These are phyloP conservation scores for Heliconius eleuchia DNA, from an alignment of 1,140 invertebrate genomes.

Conservation along the genomic window DNA sequence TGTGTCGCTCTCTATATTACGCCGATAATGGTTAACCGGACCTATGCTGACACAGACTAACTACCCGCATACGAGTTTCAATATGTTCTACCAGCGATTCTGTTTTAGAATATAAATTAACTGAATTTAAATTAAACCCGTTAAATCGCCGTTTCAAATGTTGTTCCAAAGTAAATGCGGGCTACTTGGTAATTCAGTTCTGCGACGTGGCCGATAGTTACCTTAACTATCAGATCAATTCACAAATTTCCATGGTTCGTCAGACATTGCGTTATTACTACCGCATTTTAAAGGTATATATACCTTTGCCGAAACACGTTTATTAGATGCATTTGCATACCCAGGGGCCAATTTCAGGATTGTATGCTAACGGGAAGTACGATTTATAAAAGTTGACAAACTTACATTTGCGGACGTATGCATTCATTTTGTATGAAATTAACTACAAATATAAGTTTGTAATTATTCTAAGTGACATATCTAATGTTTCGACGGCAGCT, in stretches of 20 bases:
- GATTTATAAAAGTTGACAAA: too few species aligned
- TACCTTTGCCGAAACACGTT: background rate
- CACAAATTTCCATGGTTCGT: conserved; percentile 47
- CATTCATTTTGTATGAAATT: too few species aligned
- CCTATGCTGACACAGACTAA: conserved; percentile 58
- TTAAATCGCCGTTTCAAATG: conserved; percentile 38
- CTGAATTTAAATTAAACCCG: conserved; percentile 44
- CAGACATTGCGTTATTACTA: conserved; percentile 13
- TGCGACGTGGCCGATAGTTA: conserved; percentile 39
- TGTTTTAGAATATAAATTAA: conserved; percentile 58
- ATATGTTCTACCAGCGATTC: conserved; percentile 52
- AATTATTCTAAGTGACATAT: background rate
- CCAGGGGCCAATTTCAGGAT: too few species aligned
- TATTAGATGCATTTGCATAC: background rate
- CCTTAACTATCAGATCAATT: conserved; percentile 42
- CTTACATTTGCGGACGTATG: too few species aligned
- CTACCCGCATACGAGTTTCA: conserved; percentile 53
- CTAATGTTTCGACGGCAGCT: background rate
- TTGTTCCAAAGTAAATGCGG: conserved; percentile 39
- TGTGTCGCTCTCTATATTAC: conserved; percentile 52
- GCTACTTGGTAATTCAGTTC: conserved; percentile 47
- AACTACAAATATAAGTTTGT: too few species aligned
- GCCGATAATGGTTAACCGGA: conserved; percentile 50
- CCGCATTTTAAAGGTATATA: background rate
- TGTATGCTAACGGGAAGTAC: too few species aligned